phyloP scores from a whole-genome alignment of 2,113 vertebrate genomes.

The Upupa epops region DNA sequence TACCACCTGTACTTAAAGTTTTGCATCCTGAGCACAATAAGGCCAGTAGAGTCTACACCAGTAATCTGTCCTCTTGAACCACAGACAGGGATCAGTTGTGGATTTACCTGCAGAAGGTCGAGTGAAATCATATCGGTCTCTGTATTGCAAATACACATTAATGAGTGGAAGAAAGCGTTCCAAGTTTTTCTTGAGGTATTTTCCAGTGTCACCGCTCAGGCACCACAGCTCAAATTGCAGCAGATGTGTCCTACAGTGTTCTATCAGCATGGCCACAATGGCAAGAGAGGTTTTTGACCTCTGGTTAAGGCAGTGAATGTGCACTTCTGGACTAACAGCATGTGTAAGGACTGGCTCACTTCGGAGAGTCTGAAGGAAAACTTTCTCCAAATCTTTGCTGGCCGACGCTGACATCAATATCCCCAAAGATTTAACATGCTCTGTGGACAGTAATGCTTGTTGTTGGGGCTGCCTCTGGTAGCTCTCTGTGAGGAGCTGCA shows the following conservation, averaged over 20 bases:
- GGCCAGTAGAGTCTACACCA: neutral
- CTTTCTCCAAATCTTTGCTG: conserved; percentile 75
- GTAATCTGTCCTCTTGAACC: neutral
- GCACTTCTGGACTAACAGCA: conserved; percentile 68
- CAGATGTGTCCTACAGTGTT: conserved; percentile 80
- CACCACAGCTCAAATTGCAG: conserved; percentile 91
- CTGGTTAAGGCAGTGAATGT: conserved; percentile 80
- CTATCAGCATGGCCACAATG: conserved; percentile 77
- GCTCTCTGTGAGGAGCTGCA: conserved; percentile 80
- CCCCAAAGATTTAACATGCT: conserved; percentile 80
- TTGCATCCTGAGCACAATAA: neutral
- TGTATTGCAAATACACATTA: conserved; percentile 74
- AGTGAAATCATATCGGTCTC: conserved; percentile 21
- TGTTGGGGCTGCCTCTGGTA: conserved; percentile 39
- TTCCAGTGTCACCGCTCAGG: conserved; percentile 47
- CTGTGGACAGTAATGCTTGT: conserved; percentile 65
- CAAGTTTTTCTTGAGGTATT: conserved; percentile 58
- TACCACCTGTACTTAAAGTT: neutral
- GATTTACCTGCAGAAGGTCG: conserved; percentile 70
- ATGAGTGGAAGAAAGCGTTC: conserved; percentile 79
- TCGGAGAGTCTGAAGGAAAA: conserved; percentile 78
- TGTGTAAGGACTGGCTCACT: conserved; percentile 75
- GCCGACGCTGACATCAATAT: conserved; percentile 77
- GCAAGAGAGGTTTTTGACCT: conserved; percentile 42
- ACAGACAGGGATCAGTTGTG: neutral